These are phyloP conservation scores for Sphecodes monilicornis DNA, from an alignment of 2,888 invertebrate species.

Conservation along the genomic window DNA sequence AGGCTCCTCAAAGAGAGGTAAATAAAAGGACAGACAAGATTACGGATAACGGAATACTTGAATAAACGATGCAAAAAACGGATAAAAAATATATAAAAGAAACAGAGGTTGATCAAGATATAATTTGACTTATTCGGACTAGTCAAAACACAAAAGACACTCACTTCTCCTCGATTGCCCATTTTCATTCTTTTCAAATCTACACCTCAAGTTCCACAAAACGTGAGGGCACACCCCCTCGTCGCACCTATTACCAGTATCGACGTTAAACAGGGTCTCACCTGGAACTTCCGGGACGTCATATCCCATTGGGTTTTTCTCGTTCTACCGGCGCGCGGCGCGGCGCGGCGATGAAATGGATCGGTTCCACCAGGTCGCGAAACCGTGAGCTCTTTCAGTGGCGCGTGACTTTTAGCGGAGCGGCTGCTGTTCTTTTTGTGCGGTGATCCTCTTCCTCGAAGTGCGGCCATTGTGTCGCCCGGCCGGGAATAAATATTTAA, in stretches of 20 bases:
- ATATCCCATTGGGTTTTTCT: neutral
- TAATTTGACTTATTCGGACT: too few species aligned
- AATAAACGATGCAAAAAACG: too few species aligned
- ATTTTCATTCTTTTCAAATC: neutral
- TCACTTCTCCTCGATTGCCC: neutral
- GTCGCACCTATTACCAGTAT: conserved; percentile 35
- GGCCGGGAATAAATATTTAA: conserved; percentile 77
- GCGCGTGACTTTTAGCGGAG: conserved; percentile 69
- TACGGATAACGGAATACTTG: too few species aligned
- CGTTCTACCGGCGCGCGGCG: neutral
- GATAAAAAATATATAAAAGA: too few species aligned
- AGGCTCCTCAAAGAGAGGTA: too few species aligned
- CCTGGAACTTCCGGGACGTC: conserved; percentile 53
- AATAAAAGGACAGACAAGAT: too few species aligned
- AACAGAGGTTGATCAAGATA: too few species aligned
- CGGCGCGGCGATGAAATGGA: conserved; percentile 26
- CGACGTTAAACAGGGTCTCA: conserved; percentile 28
- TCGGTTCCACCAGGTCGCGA: conserved; percentile 14
- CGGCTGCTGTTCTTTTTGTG: conserved; percentile 65
- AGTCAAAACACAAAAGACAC: too few species aligned
- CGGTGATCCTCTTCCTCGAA: conserved; percentile 34
- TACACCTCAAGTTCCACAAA: neutral
- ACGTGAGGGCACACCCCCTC: conserved; percentile 10
- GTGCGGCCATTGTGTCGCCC: conserved; percentile 56
- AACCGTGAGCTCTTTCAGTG: conserved; percentile 26